These are phyloP conservation scores for Eupithecia vulgata DNA, from an alignment of 2,888 invertebrate species.

Conservation along the genomic window DNA sequence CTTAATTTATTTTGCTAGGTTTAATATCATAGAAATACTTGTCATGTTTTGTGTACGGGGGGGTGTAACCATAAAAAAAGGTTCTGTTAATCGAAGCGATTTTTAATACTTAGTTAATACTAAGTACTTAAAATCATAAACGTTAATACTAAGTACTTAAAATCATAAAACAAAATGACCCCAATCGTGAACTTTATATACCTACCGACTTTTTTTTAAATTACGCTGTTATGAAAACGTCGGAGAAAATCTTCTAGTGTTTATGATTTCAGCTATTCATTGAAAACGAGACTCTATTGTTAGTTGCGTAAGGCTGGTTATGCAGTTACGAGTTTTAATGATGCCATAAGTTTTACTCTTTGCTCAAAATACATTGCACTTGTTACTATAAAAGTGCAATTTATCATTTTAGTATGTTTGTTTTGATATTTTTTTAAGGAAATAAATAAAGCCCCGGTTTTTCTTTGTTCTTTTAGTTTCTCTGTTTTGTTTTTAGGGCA, in stretches of 20 bases:
- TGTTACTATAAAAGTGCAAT: conserved; percentile 29
- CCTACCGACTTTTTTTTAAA: conserved; percentile 18
- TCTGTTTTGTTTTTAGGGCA: not conserved
- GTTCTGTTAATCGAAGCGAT: too few relatives aligned
- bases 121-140: not conserved
- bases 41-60: too few relatives aligned
- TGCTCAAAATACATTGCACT: conserved; percentile 49
- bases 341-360: conserved; percentile 51
- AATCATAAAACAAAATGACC: not conserved
- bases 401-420: conserved; percentile 23
- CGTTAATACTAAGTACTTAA: too few relatives aligned
- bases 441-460: not conserved
- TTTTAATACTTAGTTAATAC: too few relatives aligned
- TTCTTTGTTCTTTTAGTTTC: not conserved
- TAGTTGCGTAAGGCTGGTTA: conserved; percentile 11
- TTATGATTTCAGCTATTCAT: conserved; percentile 11
- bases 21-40: too few relatives aligned
- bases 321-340: conserved; percentile 37
- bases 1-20: too few relatives aligned
- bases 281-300: conserved; percentile 1
- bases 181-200: conserved; percentile 15
- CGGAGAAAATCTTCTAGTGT: conserved; percentile 24
- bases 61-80: too few relatives aligned
- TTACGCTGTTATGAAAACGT: conserved; percentile 20
- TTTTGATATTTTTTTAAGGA: conserved; percentile 10